These are phyloP conservation scores for Eristalinus aeneus DNA, from an alignment of 2,888 invertebrate genomes.

Conservation along the genomic window DNA sequence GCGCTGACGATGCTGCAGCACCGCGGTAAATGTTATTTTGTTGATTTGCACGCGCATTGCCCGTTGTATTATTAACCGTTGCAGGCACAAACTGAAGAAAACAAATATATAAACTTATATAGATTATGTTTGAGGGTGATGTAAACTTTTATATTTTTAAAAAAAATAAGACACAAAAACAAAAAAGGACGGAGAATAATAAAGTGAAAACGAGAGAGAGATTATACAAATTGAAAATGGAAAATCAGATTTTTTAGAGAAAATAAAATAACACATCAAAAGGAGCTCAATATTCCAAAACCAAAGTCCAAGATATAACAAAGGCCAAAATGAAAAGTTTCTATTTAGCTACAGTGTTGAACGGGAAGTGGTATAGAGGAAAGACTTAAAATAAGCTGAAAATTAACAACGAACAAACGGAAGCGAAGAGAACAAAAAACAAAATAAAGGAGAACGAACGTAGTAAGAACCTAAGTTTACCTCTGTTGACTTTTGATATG, in stretches of 20 bases:
- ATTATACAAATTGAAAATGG: conserved; percentile 27
- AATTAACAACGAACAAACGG: not conserved
- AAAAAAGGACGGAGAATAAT: not conserved
- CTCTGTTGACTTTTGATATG: conserved; percentile 75
- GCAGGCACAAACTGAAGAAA: conserved; percentile 74
- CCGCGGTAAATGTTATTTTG: conserved; percentile 76
- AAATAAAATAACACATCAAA: not conserved
- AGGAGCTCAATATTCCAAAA: not conserved
- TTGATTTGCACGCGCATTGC: conserved; percentile 76
- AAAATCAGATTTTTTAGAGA: not conserved
- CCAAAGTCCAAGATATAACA: not conserved
- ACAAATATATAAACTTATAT: not conserved
- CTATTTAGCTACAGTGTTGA: too few species aligned
- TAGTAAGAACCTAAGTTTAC: conserved; percentile 71
- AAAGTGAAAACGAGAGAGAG: not conserved
- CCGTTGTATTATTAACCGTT: conserved; percentile 75
- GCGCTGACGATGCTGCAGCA: conserved; percentile 74
- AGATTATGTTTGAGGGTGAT: too few species aligned
- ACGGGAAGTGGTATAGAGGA: too few species aligned
- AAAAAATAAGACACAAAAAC: not conserved
- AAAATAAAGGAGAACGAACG: conserved; percentile 8
- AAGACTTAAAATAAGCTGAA: not conserved
- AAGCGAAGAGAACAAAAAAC: conserved; percentile 12
- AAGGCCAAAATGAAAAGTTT: not conserved
- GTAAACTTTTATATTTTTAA: too few species aligned